Evolutionary conservation across 2,888 invertebrate species (phyloP), one percentile per base, ranked within the genome.

Genomic region (Ochropleura leucogaster): DNA sequence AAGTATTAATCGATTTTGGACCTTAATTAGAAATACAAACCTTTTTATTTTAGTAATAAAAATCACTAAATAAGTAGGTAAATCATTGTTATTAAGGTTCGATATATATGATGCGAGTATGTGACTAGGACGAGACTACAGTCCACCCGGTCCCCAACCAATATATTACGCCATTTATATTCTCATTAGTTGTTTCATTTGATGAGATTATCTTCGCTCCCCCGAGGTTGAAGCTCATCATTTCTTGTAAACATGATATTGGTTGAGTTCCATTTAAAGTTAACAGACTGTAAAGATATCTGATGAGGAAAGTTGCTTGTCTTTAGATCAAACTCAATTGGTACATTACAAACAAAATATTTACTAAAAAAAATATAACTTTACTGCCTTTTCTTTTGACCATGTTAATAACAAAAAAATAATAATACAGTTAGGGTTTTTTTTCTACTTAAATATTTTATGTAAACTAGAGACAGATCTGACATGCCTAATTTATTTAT

Each of bases 111-210:
- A 83, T 80, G 57, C 30, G 79, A 79, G 77, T 84, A 84, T 82
- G 82, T 83, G 82, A 86, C 84, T 84, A 87, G 87, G 86, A 87
- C 74, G 30, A 65, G 60, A 83, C 64, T 51, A 60, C 53, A 86
- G 88, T 89, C 90, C 90, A 85, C 92, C 79, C 79, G 90, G 90
- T 94, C 95, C 94, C 95, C 90, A 90, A 91, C 93, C 95, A 96
- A 95, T 96, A 94, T 95, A 92, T 93, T 92, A 93, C 91, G 92
- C 93, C 92, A 95, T 94, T 95, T 95, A 94, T 93, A 91, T 95
- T 95, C 94, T 95, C 94, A 96, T 95, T 95, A 95, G 92, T 93
- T 92, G 93, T 94, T 93, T 95, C 93, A 94, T 95, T 94, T 94
- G 93, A 94, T 94, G 93, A 92, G 92, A 95, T 95, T 94, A 93